phyloP scores from a whole-genome alignment of 1,140 invertebrate genomes.

The Lepidurus couesii region DNA sequence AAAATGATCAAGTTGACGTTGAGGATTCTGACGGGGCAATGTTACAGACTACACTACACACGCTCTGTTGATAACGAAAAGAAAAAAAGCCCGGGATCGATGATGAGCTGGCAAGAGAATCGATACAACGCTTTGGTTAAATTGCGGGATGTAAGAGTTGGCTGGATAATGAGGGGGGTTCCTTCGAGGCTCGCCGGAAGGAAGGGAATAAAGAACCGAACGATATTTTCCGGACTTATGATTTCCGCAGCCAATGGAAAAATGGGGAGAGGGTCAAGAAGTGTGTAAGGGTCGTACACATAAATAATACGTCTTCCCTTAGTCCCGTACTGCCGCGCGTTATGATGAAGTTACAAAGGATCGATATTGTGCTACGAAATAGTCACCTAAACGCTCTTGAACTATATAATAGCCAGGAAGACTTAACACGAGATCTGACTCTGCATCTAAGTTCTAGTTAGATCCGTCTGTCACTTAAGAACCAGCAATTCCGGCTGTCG shows the following conservation, averaged over 20 bases:
- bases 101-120: background rate
- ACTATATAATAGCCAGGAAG: background rate
- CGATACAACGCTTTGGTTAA: conserved; percentile 9
- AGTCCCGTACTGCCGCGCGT: background rate
- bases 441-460: background rate
- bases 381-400: background rate
- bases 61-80: background rate
- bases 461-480: no score
- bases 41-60: background rate
- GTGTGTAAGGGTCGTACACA: background rate
- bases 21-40: background rate
- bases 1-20: conserved; percentile 4
- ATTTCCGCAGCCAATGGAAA: background rate
- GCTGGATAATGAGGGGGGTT: conserved; percentile 8
- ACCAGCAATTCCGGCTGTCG: no score
- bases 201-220: background rate
- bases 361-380: background rate
- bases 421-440: background rate
- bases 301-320: background rate
- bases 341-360: conserved; percentile 10
- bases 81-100: background rate
- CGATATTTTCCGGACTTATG: background rate
- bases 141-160: background rate
- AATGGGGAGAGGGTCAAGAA: background rate
- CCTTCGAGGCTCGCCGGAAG: background rate